A percentile compares a stretch with the other conserved stretches of the same genome.
These are phyloP conservation scores for Salarias fasciatus DNA, from an alignment of 2,797 vertebrate species.

Conservation along the genomic window DNA sequence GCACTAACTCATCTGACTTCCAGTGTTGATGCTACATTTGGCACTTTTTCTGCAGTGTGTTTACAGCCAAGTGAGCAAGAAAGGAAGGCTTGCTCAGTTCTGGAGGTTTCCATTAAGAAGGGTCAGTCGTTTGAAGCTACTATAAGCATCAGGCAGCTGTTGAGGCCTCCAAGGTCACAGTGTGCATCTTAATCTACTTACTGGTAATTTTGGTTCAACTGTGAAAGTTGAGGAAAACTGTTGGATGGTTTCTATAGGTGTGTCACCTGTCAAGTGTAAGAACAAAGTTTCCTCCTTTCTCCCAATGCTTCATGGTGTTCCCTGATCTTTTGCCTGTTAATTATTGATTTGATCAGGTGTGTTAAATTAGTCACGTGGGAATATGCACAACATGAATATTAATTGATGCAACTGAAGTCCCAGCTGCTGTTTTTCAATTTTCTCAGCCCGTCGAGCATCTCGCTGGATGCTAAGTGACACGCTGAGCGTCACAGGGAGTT, in stretches of 20 bases:
- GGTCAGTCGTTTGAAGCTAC: too few species aligned
- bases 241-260: constrained; percentile 7
- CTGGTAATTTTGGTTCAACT: not conserved
- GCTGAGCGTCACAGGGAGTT: not conserved
- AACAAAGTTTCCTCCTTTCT: constrained; percentile 1
- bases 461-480: constrained; percentile 47
- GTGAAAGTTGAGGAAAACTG: not conserved
- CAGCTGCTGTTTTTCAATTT: constrained; percentile 78
- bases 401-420: constrained; percentile 68
- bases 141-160: too few species aligned
- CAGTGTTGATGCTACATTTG: too few species aligned
- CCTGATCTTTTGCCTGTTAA: constrained; percentile 42
- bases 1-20: too few species aligned
- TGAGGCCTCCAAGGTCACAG: too few species aligned
- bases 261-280: constrained; percentile 1
- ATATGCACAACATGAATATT: constrained; percentile 79
- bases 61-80: too few species aligned
- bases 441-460: constrained; percentile 44
- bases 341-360: constrained; percentile 81
- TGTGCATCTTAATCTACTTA: not conserved
- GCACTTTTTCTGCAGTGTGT: too few species aligned
- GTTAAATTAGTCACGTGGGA: constrained; percentile 75
- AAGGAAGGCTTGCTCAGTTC: too few species aligned
- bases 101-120: too few species aligned
- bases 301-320: not conserved